Evolutionary conservation across 2,888 invertebrate genomes (phyloP).

Genomic region (Orchesellides sinensis): DNA sequence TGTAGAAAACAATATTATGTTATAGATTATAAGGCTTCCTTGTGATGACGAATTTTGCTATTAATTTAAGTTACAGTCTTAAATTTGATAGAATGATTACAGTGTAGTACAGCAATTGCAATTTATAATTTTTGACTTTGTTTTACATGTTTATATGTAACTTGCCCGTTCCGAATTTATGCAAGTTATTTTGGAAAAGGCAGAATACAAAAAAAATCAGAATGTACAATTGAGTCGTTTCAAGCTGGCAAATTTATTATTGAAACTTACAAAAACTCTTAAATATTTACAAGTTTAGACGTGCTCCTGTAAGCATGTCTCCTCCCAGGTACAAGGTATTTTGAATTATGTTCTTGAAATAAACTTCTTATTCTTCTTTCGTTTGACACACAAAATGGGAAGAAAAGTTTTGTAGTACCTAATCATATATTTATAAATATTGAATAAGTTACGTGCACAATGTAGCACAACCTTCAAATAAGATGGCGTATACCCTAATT

Average conservation of each 20-base stretch:
- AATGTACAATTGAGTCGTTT: too few relatives aligned
- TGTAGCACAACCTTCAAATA: background rate
- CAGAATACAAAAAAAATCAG: too few relatives aligned
- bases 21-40: background rate
- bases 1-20: conserved; percentile 23
- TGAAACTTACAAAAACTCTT: too few relatives aligned
- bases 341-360: background rate
- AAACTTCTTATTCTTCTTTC: background rate
- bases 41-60: background rate
- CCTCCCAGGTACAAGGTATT: too few relatives aligned
- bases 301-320: too few relatives aligned
- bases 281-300: too few relatives aligned
- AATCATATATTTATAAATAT: too few relatives aligned
- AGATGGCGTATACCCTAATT: background rate
- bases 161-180: background rate
- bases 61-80: background rate
- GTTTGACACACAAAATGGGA: background rate
- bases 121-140: too few relatives aligned
- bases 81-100: background rate
- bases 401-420: background rate
- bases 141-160: background rate
- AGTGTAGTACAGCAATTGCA: too few relatives aligned
- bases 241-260: too few relatives aligned
- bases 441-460: too few relatives aligned
- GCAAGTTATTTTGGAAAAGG: too few relatives aligned